These are phyloP conservation scores for Branchinecta lynchi DNA, from an alignment of 1,140 invertebrate species.

Conservation along the genomic window DNA sequence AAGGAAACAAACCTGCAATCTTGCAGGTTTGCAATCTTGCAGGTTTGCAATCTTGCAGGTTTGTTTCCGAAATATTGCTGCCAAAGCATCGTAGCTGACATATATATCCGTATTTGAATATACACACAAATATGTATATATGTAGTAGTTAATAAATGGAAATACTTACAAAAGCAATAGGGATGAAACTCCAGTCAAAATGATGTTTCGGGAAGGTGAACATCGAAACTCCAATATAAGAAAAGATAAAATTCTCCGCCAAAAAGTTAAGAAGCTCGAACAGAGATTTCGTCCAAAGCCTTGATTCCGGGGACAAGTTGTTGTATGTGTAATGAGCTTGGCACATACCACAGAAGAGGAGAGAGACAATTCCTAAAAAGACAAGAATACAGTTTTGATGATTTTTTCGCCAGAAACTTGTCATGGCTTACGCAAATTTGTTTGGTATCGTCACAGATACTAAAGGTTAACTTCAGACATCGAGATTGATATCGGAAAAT, in stretches of 20 bases:
- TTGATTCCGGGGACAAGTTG: conserved; percentile 76
- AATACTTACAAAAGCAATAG: conserved; percentile 65
- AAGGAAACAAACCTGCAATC: too few relatives aligned
- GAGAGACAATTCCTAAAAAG: conserved; percentile 70
- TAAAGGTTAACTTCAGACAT: too few relatives aligned
- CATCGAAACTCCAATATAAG: conserved; percentile 96
- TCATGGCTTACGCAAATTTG: too few relatives aligned
- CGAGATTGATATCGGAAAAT: too few relatives aligned
- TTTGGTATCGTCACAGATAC: too few relatives aligned
- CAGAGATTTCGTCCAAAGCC: conserved; percentile 78
- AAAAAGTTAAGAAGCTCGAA: conserved; percentile 93
- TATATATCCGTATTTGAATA: too few relatives aligned
- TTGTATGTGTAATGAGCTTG: conserved; percentile 99
- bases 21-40: too few relatives aligned
- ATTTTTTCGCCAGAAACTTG: too few relatives aligned
- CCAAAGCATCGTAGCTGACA: too few relatives aligned
- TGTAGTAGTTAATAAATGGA: conserved; percentile 27
- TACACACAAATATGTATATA: too few relatives aligned
- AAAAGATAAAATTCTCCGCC: conserved; percentile 97
- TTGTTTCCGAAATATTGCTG: too few relatives aligned
- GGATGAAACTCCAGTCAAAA: conserved; percentile 81
- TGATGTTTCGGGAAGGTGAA: conserved; percentile 92
- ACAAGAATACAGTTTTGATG: conserved; percentile 21
- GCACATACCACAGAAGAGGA: conserved; percentile 94
- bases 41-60: too few relatives aligned